Conservation (phyloP, 2,113 vertebrate species). For the Todiramphus chloris region DNA sequence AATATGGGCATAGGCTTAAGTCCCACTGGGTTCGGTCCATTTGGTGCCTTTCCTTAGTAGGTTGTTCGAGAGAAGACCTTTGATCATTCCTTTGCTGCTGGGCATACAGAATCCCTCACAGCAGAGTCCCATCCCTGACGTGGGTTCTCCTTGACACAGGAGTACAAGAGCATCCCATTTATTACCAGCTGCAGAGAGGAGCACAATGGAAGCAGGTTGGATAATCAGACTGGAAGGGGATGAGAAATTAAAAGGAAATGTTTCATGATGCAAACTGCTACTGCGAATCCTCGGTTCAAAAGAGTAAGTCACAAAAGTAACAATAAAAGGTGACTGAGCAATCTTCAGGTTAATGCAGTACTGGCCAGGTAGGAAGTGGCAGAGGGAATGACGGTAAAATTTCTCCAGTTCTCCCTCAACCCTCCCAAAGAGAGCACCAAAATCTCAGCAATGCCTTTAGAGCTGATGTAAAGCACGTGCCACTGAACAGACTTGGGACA, state of each 20-base stretch:
- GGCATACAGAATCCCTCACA: not conserved
- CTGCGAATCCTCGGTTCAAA: not conserved
- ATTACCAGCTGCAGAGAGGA: not conserved
- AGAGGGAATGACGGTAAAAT: not conserved
- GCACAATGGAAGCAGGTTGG: not conserved
- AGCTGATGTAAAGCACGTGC: constrained; percentile 52
- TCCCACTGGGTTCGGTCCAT: not conserved
- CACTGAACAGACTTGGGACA: not conserved
- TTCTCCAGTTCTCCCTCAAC: not conserved
- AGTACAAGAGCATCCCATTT: not conserved
- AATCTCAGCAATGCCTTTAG: constrained; percentile 46
- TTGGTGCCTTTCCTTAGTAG: not conserved
- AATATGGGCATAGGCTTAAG: not conserved
- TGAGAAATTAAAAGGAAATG: not conserved
- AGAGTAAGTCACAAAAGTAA: not conserved
- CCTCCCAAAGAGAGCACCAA: not conserved
- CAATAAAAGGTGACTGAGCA: not conserved
- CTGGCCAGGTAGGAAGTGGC: not conserved
- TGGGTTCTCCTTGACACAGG: not conserved
- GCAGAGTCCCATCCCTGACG: not conserved
- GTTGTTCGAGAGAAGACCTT: not conserved
- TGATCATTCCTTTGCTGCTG: not conserved
- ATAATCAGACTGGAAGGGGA: not conserved
- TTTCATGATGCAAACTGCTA: not conserved
- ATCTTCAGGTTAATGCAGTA: not conserved